Evolutionary conservation across 2,113 vertebrate genomes (phyloP).

Genomic region (Choloepus hoffmanni): DNA sequence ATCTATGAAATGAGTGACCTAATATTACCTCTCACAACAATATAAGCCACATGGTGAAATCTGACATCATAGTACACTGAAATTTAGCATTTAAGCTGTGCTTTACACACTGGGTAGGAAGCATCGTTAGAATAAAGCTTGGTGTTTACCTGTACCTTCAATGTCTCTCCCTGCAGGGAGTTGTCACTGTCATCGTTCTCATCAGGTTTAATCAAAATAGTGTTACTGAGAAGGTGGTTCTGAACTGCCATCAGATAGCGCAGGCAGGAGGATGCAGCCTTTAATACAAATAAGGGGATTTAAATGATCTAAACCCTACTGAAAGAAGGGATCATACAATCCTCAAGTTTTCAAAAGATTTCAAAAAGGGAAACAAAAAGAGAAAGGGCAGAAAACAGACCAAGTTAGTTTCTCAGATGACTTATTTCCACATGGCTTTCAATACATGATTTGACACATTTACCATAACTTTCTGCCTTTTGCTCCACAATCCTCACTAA

Average conservation of each 20-base stretch:
- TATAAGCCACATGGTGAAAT: slow-evolving; percentile 2
- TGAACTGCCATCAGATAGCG: slow-evolving; percentile 99
- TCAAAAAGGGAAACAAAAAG: slow-evolving; percentile 60
- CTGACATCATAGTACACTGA: slow-evolving; percentile 36
- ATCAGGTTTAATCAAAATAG: slow-evolving; percentile 97
- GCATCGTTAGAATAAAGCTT: slow-evolving; percentile 92
- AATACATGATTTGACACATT: neutral
- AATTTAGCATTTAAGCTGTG: slow-evolving; percentile 57
- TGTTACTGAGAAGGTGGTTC: slow-evolving; percentile 99
- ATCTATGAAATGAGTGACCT: slow-evolving; percentile 57
- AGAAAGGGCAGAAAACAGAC: slow-evolving; percentile 71
- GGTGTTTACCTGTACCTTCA: slow-evolving; percentile 99
- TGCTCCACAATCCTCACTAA: neutral
- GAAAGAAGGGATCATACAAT: slow-evolving; percentile 66
- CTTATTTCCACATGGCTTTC: neutral
- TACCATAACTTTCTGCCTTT: neutral
- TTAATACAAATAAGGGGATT: slow-evolving; percentile 86
- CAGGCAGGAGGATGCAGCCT: slow-evolving; percentile 98
- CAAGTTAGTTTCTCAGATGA: slow-evolving; percentile 47
- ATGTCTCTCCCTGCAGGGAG: slow-evolving; percentile 99
- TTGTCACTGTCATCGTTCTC: slow-evolving; percentile 98
- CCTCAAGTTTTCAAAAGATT: slow-evolving; percentile 70
- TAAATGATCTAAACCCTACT: slow-evolving; percentile 79
- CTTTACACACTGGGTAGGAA: slow-evolving; percentile 81
- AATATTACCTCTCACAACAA: slow-evolving; percentile 3